These are phyloP conservation scores for Zoanthus solanderi DNA, from an alignment of 92 coral and sea anemone species.

Conservation along the genomic window DNA sequence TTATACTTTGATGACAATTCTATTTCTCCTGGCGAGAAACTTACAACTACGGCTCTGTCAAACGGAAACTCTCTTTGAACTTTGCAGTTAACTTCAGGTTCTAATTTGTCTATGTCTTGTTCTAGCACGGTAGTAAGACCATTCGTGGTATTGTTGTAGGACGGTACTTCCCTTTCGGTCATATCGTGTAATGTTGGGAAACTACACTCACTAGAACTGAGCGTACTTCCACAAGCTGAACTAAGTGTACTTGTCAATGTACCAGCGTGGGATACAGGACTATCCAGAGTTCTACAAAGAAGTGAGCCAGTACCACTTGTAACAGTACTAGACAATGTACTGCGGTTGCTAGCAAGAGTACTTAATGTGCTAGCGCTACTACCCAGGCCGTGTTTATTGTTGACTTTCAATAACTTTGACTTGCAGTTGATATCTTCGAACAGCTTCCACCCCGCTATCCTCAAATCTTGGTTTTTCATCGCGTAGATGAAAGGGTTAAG, in stretches of 20 bases:
- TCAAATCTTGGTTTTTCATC: conserved; percentile 73
- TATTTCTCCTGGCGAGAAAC: background rate
- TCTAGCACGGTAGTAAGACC: conserved; percentile 25
- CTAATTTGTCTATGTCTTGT: background rate
- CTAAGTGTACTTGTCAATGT: conserved; percentile 32
- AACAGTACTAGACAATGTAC: conserved; percentile 30
- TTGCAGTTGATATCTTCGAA: conserved; percentile 40
- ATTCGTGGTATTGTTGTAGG: background rate
- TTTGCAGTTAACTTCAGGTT: background rate
- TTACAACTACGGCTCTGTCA: conserved; percentile 30
- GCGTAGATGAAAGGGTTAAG: conserved; percentile 75
- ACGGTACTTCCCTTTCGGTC: conserved; percentile 2
- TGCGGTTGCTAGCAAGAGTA: conserved; percentile 41
- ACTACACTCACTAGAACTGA: background rate
- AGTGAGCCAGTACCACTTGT: conserved; percentile 21
- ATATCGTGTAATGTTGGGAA: background rate
- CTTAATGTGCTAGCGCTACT: conserved; percentile 33
- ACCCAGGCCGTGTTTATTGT: conserved; percentile 9
- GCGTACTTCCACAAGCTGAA: conserved; percentile 24
- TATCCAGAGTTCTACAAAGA: conserved; percentile 32
- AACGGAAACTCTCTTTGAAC: background rate
- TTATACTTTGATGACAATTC: background rate
- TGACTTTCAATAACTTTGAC: conserved; percentile 1
- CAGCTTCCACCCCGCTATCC: conserved; percentile 61
- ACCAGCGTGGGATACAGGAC: conserved; percentile 10